These are phyloP conservation scores for Parnassius apollo DNA, from an alignment of 2,888 invertebrate species.

Conservation along the genomic window DNA sequence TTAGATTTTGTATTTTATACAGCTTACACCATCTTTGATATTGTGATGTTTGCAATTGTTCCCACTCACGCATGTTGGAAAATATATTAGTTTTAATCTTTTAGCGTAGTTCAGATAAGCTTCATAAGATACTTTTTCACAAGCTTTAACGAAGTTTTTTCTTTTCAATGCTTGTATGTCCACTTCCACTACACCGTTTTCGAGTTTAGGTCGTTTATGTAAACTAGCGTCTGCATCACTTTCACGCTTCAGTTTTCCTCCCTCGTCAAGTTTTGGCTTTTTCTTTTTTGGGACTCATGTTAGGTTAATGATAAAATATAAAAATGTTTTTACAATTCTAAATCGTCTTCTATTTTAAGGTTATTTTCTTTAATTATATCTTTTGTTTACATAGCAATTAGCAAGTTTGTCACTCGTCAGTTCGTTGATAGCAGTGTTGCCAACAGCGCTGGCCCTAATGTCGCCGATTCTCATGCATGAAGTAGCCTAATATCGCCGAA, in stretches of 20 bases:
- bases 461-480: too few species aligned
- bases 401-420: too few species aligned
- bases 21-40: constrained; percentile 13
- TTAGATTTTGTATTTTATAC: too few species aligned
- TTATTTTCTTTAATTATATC: too few species aligned
- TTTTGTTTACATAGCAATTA: too few species aligned
- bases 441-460: too few species aligned
- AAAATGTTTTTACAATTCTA: too few species aligned
- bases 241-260: constrained; percentile 36
- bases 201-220: constrained; percentile 44
- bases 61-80: constrained; percentile 52
- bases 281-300: constrained; percentile 55
- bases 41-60: constrained; percentile 46
- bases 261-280: constrained; percentile 37
- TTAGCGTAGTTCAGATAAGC: constrained; percentile 53
- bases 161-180: constrained; percentile 47
- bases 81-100: constrained; percentile 51
- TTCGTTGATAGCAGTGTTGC: too few species aligned
- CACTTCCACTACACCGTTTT: constrained; percentile 22
- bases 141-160: constrained; percentile 64
- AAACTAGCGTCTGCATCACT: constrained; percentile 33
- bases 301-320: neutral
- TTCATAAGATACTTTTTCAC: constrained; percentile 58
- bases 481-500: too few species aligned
- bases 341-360: too few species aligned